Evolutionary conservation across 2,113 vertebrate species (phyloP).

Genomic region (Engraulis encrasicolus): DNA sequence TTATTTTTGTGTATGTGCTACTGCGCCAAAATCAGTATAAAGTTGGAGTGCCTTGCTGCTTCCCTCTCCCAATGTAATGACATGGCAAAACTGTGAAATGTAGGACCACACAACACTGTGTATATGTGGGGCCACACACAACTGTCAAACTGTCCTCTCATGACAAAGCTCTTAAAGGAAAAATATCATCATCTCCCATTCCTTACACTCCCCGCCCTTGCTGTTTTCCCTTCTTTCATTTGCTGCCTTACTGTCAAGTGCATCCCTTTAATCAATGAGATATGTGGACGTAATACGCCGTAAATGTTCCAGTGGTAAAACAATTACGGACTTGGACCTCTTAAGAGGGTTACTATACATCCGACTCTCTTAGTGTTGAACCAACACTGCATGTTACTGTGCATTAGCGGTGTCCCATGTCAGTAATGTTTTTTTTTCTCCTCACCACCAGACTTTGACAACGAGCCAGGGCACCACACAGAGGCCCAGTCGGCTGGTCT

Average conservation of each 20-base stretch:
- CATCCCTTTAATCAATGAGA: too few species aligned
- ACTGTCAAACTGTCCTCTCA: constrained; percentile 16
- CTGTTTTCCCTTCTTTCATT: background rate
- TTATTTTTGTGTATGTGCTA: background rate
- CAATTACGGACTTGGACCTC: too few species aligned
- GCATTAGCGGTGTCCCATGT: background rate
- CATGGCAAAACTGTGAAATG: background rate
- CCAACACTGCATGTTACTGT: too few species aligned
- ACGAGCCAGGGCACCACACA: constrained; percentile 85
- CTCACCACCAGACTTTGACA: constrained; percentile 83
- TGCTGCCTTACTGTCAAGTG: background rate
- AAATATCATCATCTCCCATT: background rate
- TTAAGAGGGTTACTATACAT: too few species aligned
- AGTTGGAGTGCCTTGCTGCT: background rate
- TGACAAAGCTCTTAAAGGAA: background rate
- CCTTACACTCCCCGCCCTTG: too few species aligned
- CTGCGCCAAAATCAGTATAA: background rate
- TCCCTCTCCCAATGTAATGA: background rate
- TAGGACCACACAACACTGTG: background rate
- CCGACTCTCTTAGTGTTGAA: too few species aligned
- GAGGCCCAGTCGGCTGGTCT: constrained; percentile 93
- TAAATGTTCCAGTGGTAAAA: too few species aligned
- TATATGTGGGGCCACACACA: background rate
- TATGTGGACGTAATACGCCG: too few species aligned
- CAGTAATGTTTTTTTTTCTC: constrained; percentile 29